A percentile compares a stretch with the other conserved stretches of the same genome.
Evolutionary conservation across 2,113 vertebrate genomes (phyloP).

Genomic region (Erythrolamprus reginae): DNA sequence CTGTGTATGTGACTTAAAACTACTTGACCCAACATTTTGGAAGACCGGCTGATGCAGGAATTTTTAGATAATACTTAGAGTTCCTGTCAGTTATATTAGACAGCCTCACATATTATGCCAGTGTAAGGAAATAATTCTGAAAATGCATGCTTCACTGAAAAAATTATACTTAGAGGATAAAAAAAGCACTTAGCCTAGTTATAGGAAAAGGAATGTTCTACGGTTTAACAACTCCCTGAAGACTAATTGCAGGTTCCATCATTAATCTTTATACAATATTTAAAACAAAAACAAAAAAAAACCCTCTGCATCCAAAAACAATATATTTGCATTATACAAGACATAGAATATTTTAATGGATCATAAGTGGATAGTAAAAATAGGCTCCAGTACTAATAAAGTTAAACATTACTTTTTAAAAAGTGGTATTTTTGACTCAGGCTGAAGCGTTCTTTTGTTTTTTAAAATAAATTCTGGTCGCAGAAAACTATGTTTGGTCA

Average conservation of each 20-base stretch:
- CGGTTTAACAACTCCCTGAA: background rate
- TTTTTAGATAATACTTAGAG: background rate
- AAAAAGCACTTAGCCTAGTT: background rate
- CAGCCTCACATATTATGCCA: background rate
- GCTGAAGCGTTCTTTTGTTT: background rate
- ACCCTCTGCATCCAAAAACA: background rate
- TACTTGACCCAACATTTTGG: background rate
- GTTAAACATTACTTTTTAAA: background rate
- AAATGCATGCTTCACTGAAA: background rate
- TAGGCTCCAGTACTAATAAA: background rate
- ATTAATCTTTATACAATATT: background rate
- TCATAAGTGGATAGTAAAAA: background rate
- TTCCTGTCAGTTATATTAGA: background rate
- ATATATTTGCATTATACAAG: background rate
- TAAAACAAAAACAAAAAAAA: background rate
- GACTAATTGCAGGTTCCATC: background rate
- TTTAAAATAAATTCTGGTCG: background rate
- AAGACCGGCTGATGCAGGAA: background rate
- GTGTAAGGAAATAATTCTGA: background rate
- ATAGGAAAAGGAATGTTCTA: background rate
- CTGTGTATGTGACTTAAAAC: background rate
- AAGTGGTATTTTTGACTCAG: background rate
- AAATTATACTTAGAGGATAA: background rate
- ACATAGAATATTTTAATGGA: background rate
- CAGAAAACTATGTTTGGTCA: background rate